Percentiles rank a stretch among this genome's conserved stretches.
phyloP scores from a whole-genome alignment of 1,140 invertebrate species.

The Tetragonula clypearis region DNA sequence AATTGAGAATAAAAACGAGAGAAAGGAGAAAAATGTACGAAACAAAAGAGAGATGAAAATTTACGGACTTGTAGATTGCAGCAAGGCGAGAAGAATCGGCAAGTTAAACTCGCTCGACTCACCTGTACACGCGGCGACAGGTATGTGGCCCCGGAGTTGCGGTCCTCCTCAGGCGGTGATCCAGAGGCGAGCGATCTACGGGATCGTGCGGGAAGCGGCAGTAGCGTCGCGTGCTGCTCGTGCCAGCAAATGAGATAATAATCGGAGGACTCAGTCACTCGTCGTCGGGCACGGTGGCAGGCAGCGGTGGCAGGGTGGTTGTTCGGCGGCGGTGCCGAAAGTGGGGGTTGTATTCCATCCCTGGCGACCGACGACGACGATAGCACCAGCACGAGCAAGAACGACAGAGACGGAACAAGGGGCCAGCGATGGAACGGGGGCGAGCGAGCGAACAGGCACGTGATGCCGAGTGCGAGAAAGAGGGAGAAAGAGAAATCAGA shows the following conservation, averaged over 20 bases:
- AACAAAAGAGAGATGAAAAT: background rate
- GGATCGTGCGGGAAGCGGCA: constrained; percentile 31
- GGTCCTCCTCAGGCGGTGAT: constrained; percentile 22
- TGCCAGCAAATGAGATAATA: constrained; percentile 81
- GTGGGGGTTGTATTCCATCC: constrained; percentile 76
- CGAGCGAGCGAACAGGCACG: constrained; percentile 34
- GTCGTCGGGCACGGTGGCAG: constrained; percentile 67
- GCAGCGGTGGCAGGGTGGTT: constrained; percentile 67
- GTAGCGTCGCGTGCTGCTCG: constrained; percentile 66
- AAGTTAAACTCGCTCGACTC: constrained; percentile 33
- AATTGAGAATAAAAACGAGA: background rate
- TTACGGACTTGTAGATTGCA: background rate
- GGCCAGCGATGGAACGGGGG: background rate
- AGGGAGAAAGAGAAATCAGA: constrained; percentile 32
- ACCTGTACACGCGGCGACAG: constrained; percentile 51
- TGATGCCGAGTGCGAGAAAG: constrained; percentile 5
- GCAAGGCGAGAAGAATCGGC: background rate
- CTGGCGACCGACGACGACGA: constrained; percentile 70
- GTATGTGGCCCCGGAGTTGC: background rate
- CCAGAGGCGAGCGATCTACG: constrained; percentile 51
- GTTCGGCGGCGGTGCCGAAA: constrained; percentile 65
- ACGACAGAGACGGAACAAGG: background rate
- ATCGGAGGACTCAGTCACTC: constrained; percentile 76
- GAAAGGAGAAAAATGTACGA: background rate
- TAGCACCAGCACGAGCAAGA: constrained; percentile 28